Evolutionary conservation across 2,113 vertebrate genomes (phyloP), one percentile per base, ranked within the genome.

Genomic region (Chaetodon trifascialis): DNA sequence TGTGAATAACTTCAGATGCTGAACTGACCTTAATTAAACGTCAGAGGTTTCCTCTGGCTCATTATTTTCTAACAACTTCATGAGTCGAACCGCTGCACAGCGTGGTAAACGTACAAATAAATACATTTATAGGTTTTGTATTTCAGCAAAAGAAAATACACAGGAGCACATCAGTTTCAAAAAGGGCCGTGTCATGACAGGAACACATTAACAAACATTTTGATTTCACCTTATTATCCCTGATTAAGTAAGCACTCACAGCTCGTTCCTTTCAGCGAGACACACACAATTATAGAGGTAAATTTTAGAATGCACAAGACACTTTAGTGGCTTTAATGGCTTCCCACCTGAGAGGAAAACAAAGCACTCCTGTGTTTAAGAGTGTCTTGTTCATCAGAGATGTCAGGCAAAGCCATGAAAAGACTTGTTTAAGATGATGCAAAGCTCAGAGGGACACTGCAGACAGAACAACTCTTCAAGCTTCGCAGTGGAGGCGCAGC

Each of bases 311-410:
- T 64, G 58, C 69, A 51, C 23, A 51, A 83, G 42, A 66, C n/a
- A 52, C 17, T 12, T 44, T 59, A 70, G 38, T 54, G 23, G 62
- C 38, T 83, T 78, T 44, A 58, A 66, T 49, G 30, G 21, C 59
- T 72, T 66, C 10, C 7, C 17, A 73, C 60, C 44, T 67, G 54
- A 47, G 49, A 67, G 38, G 47, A 46, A 62, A 86, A 82, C 78
- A 73, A 67, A 81, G 46, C 5, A 34, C 51, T 74, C 21, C 23
- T 56, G 40, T 38, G 56, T 64, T 42, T 68, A 34, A 73, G 5
- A 60, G n/a, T 17, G 12, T 64, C 51, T 74, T 67, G 21, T 67
- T 83, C 19, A 74, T 64, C 23, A 56, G 46, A 44, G 47, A 54
- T 69, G 44, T 72, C 63, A 73, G 47, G 40, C 62, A 23, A 62